phyloP scores from a whole-genome alignment of 2,888 invertebrate species.

The Drosophila borborema region DNA sequence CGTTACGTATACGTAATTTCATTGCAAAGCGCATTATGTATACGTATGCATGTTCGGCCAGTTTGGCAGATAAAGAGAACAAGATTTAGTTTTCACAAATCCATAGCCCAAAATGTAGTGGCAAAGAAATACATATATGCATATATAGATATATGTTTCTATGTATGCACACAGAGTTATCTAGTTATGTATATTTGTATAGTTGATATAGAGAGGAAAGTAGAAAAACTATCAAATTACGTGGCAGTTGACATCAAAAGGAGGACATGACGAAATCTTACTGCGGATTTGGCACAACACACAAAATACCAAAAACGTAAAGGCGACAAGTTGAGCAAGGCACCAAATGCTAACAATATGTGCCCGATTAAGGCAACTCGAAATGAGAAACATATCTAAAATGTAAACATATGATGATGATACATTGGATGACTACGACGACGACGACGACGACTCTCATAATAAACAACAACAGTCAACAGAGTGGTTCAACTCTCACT shows the following conservation, averaged over 20 bases:
- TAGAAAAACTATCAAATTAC: constrained; percentile 80
- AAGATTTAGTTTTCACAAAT: constrained; percentile 19
- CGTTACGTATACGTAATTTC: constrained; percentile 73
- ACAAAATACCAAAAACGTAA: constrained; percentile 42
- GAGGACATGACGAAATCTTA: constrained; percentile 4
- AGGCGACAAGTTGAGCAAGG: constrained; percentile 41
- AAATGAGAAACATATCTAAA: constrained; percentile 59
- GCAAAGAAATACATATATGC: constrained; percentile 7
- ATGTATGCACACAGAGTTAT: constrained; percentile 22
- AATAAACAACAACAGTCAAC: constrained; percentile 17
- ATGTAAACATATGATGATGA: constrained; percentile 49
- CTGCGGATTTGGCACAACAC: constrained; percentile 25
- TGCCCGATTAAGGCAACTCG: constrained; percentile 10
- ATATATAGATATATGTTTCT: background rate
- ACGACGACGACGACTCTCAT: constrained; percentile 30
- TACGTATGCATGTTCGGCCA: constrained; percentile 34
- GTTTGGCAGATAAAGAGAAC: background rate
- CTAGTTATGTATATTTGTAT: constrained; percentile 63
- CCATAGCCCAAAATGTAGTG: constrained; percentile 42
- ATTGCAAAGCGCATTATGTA: constrained; percentile 65
- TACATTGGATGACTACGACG: constrained; percentile 1
- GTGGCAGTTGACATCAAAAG: constrained; percentile 61
- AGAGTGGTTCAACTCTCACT: constrained; percentile 26
- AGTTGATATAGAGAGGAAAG: constrained; percentile 58
- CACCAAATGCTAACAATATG: constrained; percentile 38